phyloP scores from a whole-genome alignment of 2,888 invertebrate genomes.

The Vesta saturnalis region DNA sequence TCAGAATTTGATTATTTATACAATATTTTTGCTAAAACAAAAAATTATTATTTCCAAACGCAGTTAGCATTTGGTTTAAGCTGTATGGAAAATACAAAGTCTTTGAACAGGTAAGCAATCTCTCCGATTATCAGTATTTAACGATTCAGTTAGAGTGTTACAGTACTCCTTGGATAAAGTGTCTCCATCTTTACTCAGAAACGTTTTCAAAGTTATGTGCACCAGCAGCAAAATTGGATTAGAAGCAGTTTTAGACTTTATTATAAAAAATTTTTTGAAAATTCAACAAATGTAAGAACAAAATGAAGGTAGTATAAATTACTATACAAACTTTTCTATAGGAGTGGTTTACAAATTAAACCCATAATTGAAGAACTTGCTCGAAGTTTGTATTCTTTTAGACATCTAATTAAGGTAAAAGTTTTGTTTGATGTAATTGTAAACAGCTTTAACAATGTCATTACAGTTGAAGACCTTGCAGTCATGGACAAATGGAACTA shows the following conservation, averaged over 20 bases:
- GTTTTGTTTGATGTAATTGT: neutral
- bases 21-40: slow-evolving; percentile 54
- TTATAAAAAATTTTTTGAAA: neutral
- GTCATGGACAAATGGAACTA: neutral
- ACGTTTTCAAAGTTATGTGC: neutral
- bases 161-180: neutral
- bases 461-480: neutral
- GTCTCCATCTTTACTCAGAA: neutral
- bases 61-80: neutral
- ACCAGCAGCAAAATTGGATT: neutral
- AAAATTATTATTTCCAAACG: slow-evolving; percentile 4
- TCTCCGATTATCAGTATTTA: neutral
- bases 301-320: too few relatives aligned
- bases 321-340: too few relatives aligned
- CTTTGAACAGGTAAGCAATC: neutral
- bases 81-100: neutral
- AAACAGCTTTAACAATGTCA: too few relatives aligned
- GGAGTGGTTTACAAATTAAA: neutral
- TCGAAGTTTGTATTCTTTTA: too few relatives aligned
- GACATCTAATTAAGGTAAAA: too few relatives aligned
- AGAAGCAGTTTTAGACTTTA: too few relatives aligned
- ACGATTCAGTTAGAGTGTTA: neutral
- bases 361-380: too few relatives aligned
- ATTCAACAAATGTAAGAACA: too few relatives aligned
- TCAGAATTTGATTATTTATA: slow-evolving; percentile 72